These are phyloP conservation scores for Drosophila parabipectinata DNA, from an alignment of 1,140 invertebrate genomes.

Conservation along the genomic window DNA sequence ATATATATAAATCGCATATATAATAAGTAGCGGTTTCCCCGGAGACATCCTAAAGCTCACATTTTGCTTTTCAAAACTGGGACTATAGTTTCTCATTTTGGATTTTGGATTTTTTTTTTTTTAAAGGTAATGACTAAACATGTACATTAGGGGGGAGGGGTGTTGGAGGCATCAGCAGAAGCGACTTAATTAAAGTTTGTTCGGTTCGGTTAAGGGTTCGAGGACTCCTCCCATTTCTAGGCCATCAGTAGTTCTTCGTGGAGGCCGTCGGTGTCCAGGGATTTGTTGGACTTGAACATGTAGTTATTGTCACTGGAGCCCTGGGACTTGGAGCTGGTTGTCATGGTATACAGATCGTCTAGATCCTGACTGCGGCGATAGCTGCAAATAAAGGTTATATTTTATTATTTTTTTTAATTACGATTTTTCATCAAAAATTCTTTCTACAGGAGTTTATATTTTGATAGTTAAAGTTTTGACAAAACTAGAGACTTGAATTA, in stretches of 20 bases:
- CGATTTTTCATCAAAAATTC: neutral
- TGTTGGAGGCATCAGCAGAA: conserved; percentile 9
- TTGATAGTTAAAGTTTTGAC: neutral
- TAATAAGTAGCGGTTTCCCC: conserved; percentile 19
- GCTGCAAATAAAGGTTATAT: conserved; percentile 21
- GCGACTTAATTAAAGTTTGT: conserved; percentile 38
- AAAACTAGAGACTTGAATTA: neutral
- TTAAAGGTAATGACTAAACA: conserved; percentile 37
- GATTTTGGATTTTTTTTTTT: neutral
- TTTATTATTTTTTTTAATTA: neutral
- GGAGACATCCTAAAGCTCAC: conserved; percentile 1
- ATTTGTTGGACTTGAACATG: conserved; percentile 80
- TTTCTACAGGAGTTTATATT: neutral
- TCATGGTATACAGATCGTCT: conserved; percentile 85
- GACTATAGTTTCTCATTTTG: neutral
- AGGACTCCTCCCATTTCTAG: conserved; percentile 14
- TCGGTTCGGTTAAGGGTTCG: conserved; percentile 2
- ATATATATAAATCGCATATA: conserved; percentile 25
- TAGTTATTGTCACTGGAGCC: conserved; percentile 83
- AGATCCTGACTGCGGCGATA: conserved; percentile 85
- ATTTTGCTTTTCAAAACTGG: neutral
- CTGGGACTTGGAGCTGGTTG: conserved; percentile 85
- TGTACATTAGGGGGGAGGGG: conserved; percentile 34
- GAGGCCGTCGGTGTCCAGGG: conserved; percentile 59
- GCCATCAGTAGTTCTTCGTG: conserved; percentile 75